phyloP scores from a whole-genome alignment of 2,113 vertebrate species.

The Zapus hudsonius region DNA sequence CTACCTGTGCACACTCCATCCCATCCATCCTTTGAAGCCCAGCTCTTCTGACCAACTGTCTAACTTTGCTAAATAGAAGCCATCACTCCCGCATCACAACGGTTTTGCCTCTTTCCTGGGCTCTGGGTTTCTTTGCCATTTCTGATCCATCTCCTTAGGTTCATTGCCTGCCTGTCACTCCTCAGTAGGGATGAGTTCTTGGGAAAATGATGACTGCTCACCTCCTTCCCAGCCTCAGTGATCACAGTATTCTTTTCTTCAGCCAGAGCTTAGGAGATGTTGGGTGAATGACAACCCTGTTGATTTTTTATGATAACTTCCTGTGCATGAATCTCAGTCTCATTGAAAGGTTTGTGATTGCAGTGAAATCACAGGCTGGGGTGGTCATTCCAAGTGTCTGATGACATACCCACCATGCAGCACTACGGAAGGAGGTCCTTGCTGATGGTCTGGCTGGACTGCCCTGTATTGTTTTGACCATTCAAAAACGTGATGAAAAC shows the following conservation, averaged over 20 bases:
- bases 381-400: constrained; percentile 27
- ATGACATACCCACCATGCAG: neutral
- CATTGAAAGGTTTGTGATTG: neutral
- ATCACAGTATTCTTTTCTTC: neutral
- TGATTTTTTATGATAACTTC: constrained; percentile 4
- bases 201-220: neutral
- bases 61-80: neutral
- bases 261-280: neutral
- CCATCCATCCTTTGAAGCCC: neutral
- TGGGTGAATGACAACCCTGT: neutral
- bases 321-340: neutral
- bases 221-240: neutral
- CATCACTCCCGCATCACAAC: neutral
- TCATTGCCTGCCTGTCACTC: neutral
- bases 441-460: neutral
- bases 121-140: neutral
- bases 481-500: neutral
- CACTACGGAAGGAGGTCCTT: neutral
- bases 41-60: neutral
- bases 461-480: neutral
- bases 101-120: neutral
- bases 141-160: neutral
- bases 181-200: neutral
- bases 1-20: neutral
- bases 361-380: neutral